These are phyloP conservation scores for Tenualosa ilisha DNA, from an alignment of 2,797 vertebrate species.

Conservation along the genomic window DNA sequence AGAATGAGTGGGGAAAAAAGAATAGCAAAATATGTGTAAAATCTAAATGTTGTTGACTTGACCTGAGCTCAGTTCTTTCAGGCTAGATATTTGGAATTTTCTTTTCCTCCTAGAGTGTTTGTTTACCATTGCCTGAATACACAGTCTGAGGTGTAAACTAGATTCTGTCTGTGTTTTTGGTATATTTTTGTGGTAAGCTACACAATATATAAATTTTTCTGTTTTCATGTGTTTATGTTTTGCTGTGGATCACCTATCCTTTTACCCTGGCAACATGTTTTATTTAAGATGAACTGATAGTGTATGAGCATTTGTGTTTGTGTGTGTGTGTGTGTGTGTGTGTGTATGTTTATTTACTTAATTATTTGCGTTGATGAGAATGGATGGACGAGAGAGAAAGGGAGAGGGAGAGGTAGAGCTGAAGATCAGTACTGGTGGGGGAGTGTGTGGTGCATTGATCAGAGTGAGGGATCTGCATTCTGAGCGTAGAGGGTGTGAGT, in stretches of 20 bases:
- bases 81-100: no score
- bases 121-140: neutral
- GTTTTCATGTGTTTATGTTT: neutral
- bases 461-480: conserved; percentile 5
- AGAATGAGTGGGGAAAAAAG: no score
- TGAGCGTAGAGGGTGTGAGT: neutral
- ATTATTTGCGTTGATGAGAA: neutral
- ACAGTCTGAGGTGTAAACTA: neutral
- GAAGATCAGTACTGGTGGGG: neutral
- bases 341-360: neutral
- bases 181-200: neutral
- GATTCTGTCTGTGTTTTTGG: neutral
- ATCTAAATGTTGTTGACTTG: no score
- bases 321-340: neutral
- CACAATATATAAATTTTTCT: neutral
- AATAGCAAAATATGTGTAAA: no score
- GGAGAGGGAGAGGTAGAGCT: neutral
- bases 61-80: no score
- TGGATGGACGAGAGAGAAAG: neutral
- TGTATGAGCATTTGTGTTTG: neutral
- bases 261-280: neutral
- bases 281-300: neutral
- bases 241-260: neutral
- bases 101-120: neutral
- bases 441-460: conserved; percentile 5